A percentile compares a stretch with the other conserved stretches of the same genome.
phyloP scores from a whole-genome alignment of 2,888 invertebrate genomes.

The Amaurobius ferox region DNA sequence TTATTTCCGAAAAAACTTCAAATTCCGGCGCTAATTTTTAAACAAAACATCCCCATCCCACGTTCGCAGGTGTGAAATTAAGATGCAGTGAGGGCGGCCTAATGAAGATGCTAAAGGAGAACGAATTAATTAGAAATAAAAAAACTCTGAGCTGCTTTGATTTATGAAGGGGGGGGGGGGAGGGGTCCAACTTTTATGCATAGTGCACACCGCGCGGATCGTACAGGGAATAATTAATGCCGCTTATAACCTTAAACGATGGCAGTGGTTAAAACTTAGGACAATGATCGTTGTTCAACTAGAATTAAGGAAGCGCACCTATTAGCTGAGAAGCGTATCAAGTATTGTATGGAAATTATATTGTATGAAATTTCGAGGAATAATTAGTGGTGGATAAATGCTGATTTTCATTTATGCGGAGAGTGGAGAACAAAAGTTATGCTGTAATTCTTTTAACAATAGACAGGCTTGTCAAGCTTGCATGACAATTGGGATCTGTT shows the following conservation, averaged over 20 bases:
- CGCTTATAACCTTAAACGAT: background rate
- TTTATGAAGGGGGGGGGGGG: constrained; percentile 25
- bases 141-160: constrained; percentile 10
- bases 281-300: background rate
- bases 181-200: background rate
- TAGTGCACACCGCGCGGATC: background rate
- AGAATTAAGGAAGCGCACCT: background rate
- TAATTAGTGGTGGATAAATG: no score
- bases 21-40: constrained; percentile 6
- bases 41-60: constrained; percentile 31
- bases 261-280: background rate
- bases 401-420: no score
- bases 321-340: no score
- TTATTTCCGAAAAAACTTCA: background rate
- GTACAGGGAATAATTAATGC: background rate
- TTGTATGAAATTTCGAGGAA: no score
- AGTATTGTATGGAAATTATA: no score
- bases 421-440: no score
- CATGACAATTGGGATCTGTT: no score
- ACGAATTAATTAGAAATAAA: constrained; percentile 63
- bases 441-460: no score
- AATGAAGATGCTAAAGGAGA: constrained; percentile 58
- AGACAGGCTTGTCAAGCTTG: no score
- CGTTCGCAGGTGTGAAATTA: constrained; percentile 59
- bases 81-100: constrained; percentile 57